These are phyloP conservation scores for Linyphia triangularis DNA, from an alignment of 2,888 invertebrate genomes.

Conservation along the genomic window DNA sequence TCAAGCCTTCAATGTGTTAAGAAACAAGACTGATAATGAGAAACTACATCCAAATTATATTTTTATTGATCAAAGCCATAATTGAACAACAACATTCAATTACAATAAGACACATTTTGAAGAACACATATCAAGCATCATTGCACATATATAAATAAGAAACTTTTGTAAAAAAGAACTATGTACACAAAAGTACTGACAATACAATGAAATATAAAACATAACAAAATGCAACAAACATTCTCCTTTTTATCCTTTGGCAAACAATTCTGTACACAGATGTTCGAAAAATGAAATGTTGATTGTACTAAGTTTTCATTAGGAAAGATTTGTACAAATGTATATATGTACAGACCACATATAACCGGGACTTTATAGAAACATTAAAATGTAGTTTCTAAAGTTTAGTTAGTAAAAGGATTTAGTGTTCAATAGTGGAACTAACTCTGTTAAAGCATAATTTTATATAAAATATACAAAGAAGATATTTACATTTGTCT, in stretches of 20 bases:
- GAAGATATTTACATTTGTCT: slow-evolving; percentile 39
- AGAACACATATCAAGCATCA: slow-evolving; percentile 68
- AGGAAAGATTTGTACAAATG: slow-evolving; percentile 69
- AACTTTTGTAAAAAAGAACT: slow-evolving; percentile 62
- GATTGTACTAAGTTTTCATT: slow-evolving; percentile 70
- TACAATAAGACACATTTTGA: slow-evolving; percentile 74
- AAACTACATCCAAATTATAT: slow-evolving; percentile 58
- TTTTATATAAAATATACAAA: slow-evolving; percentile 54
- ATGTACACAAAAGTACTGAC: slow-evolving; percentile 63
- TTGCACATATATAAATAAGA: slow-evolving; percentile 68
- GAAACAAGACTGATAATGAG: too few relatives aligned
- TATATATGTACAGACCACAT: slow-evolving; percentile 52
- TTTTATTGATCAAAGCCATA: slow-evolving; percentile 72
- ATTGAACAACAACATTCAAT: slow-evolving; percentile 71
- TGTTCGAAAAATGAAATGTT: slow-evolving; percentile 51
- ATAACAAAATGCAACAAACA: slow-evolving; percentile 52
- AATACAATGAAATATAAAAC: slow-evolving; percentile 64
- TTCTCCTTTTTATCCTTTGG: slow-evolving; percentile 50
- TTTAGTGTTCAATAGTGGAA: slow-evolving; percentile 15
- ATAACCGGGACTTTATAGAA: slow-evolving; percentile 28
- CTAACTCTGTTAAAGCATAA: slow-evolving; percentile 24
- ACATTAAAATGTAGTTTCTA: slow-evolving; percentile 50
- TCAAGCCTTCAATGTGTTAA: too few relatives aligned
- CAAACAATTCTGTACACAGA: slow-evolving; percentile 67
- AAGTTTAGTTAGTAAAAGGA: slow-evolving; percentile 51